A percentile compares a stretch with the other conserved stretches of the same genome.
Conservation (phyloP, 2,888 invertebrate genomes). For the Ormyrus pomaceus region DNA sequence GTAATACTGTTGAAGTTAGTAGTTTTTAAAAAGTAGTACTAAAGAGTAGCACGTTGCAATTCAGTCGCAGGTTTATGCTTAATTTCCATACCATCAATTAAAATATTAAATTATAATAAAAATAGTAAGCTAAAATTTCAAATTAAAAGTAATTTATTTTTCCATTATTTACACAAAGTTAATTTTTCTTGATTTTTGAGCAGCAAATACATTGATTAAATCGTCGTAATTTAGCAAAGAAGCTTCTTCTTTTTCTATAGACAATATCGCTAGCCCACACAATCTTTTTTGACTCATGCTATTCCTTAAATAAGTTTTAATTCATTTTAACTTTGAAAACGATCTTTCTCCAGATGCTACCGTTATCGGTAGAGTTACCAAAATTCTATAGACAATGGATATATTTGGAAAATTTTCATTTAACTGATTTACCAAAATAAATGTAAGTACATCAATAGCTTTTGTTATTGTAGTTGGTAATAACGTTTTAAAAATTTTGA, state of each 20-base stretch:
- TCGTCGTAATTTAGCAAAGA: neutral
- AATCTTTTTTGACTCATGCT: conserved; percentile 9
- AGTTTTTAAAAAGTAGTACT: too few species aligned
- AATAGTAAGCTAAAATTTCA: too few species aligned
- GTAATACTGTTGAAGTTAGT: too few species aligned
- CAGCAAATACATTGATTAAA: conserved; percentile 5
- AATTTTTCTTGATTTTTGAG: neutral
- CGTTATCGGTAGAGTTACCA: conserved; percentile 30
- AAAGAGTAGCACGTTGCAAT: too few species aligned
- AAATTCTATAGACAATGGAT: conserved; percentile 11
- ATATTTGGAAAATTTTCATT: too few species aligned
- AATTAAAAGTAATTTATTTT: neutral
- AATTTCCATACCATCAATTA: too few species aligned
- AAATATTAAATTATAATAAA: too few species aligned
- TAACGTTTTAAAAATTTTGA: neutral
- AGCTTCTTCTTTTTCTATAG: neutral
- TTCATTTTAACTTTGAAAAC: conserved; percentile 21
- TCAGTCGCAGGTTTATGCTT: too few species aligned
- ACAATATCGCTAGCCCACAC: conserved; percentile 1
- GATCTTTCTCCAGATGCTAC: conserved; percentile 32
- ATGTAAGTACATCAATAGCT: neutral
- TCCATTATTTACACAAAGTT: neutral
- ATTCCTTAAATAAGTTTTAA: conserved; percentile 16
- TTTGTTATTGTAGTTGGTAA: neutral
- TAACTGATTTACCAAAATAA: neutral